Base-by-base conservation (phyloP, 2,113 vertebrate species). In the Galbula dea region DNA sequence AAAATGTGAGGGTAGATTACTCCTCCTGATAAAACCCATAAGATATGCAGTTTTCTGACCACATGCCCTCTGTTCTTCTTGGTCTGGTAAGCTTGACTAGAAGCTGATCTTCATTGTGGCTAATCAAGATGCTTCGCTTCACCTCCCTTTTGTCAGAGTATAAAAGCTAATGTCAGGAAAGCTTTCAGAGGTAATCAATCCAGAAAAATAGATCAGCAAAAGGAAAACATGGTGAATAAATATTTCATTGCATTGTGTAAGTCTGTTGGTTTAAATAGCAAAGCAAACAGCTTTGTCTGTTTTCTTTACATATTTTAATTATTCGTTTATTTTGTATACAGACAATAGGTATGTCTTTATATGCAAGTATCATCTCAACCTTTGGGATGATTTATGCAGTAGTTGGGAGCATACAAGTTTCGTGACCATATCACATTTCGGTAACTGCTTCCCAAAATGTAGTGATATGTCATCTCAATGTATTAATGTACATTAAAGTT, bases 161-260 rank as follows among this genome's bases (percentile, higher is more conserved):
- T 83, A 96, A 96, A 96, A 95, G 68, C 88, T 96, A 46, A 49
- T 80, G 92, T 94, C 95, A 94, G 83, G 68, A 94, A 94, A 95
- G 79, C 82, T 97, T 96, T 94, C 94, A 93, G 67, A 96, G 26
- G 58, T 91, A 87, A 97, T 97, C 94, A 94, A 92, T 97, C 80
- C 73, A 79, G 79, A 18, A 79, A 61, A 90, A 96, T 79, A 86
- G 75, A 95, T 95, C 92, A 94, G 55, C 61, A 94, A 81, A 59
- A 90, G 66, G 61, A 92, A 94, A 96, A 87, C 88, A 80, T 15
- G 21, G 82, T 69, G 81, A 96, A 95, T 95, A 94, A 96, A 96
- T 97, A 96, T 89, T 96, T 94, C 67, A 97, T 86, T 92, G 71
- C 48, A 52, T 41, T 78, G 59, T 92, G 89, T 96, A 96, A 93